Evolutionary conservation across 92 coral and sea anemone species (phyloP).

Genomic region (Micromussa lordhowensis): DNA sequence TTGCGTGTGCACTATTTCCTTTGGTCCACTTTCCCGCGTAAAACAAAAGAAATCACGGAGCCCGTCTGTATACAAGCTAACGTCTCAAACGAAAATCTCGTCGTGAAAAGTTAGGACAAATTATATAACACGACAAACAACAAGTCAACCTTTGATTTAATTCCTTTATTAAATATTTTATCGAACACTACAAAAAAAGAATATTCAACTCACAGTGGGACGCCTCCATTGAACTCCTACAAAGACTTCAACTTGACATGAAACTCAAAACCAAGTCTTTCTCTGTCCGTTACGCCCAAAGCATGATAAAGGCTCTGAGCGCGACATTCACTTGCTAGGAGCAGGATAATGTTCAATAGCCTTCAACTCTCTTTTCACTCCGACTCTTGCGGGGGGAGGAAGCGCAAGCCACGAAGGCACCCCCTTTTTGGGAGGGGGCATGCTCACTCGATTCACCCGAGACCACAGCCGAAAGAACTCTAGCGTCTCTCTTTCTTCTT

Average conservation of each 20-base stretch:
- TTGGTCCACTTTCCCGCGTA: too few species aligned
- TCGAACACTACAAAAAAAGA: neutral
- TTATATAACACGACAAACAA: neutral
- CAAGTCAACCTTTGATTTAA: neutral
- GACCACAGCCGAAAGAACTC: too few species aligned
- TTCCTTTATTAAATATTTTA: neutral
- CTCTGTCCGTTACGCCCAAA: neutral
- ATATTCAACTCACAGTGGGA: slow-evolving; percentile 1
- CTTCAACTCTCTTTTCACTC: neutral
- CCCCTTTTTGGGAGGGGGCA: too few species aligned
- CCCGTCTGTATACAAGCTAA: too few species aligned
- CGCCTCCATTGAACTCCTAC: neutral
- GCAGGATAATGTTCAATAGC: neutral
- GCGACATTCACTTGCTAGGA: neutral
- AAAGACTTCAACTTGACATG: neutral
- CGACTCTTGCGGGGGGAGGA: too few species aligned
- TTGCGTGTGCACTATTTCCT: too few species aligned
- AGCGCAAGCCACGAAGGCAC: too few species aligned
- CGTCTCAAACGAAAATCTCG: neutral
- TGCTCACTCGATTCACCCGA: too few species aligned
- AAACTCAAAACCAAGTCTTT: neutral
- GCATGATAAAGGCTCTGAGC: neutral
- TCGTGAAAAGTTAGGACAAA: neutral
- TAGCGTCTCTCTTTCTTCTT: too few species aligned
- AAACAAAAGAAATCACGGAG: too few species aligned